Evolutionary conservation across 37 sponge, comb jelly and placozoan genomes (phyloP), one percentile per base, ranked within the genome.

Genomic region (Haliclona indistincta): DNA sequence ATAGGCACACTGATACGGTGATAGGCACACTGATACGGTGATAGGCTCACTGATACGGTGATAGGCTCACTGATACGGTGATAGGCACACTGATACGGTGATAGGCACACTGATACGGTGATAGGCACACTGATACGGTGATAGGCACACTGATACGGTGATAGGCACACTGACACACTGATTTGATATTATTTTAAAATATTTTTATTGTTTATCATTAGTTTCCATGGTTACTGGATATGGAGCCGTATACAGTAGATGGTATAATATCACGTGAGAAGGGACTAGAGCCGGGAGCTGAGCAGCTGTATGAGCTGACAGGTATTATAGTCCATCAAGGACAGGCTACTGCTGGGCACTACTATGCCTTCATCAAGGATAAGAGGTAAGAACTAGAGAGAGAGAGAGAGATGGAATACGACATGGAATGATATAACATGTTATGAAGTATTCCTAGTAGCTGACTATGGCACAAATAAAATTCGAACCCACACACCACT

Each of bases 301-400:
- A 41, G 34, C 44, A 64, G 20, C 68, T 77, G 45, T 97, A 88
- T 71, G 82, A 87, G 61, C 77, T 97, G 34, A 65, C 71, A 26
- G 97, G 97, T 22, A 83, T 97, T 10, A 83, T 97, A 58, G 97
- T 97, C 3, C 97, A 97, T 78, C 81, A 83, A 0, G 97, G 97
- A 28, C 97, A 97, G 44, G 97, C 97, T 4, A 82, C 96, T 25
- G 94, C 97, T 4, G 97, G 97, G 2, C 97, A 97, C 75, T 97
- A 97, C 81, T 97, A 97, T 73, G 86, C 94, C 15, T 97, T 91
- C 77, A 88, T 93, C 70, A 93, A 84, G 76, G 76, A 88, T 23
- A 84, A 86, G 73, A 75, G 75, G 95, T 91, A 37, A 54, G 79
- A 68, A 26, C 15, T 68, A n/a, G n/a, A n/a, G n/a, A n/a, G 13